Conservation (phyloP, 53 echinoderm and acorn worm genomes). For the Patiria pectinifera region DNA sequence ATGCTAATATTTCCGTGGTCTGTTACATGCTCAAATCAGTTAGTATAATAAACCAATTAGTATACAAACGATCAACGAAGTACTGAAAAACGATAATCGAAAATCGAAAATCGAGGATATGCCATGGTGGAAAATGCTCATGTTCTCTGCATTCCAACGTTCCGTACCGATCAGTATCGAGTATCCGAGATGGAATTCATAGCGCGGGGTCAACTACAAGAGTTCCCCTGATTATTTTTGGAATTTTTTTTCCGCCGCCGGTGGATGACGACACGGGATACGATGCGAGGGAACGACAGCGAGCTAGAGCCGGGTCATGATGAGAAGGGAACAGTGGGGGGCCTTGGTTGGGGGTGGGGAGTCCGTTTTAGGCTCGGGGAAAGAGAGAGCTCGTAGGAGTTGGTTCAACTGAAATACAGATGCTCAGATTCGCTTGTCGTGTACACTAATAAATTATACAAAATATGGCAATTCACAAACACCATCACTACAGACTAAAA, state of each 20-base stretch:
- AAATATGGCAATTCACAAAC: no score
- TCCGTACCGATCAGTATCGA: neutral
- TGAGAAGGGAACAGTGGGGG: slow-evolving; percentile 1
- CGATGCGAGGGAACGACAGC: neutral
- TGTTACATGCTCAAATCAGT: no score
- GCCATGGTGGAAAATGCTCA: neutral
- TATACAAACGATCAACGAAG: neutral
- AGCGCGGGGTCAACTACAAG: slow-evolving; percentile 19
- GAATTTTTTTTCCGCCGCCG: slow-evolving; percentile 19
- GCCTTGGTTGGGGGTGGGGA: neutral
- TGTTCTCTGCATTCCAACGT: neutral
- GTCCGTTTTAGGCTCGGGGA: no score
- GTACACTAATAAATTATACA: no score
- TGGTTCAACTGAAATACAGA: no score
- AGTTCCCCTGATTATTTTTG: slow-evolving; percentile 35
- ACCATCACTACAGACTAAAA: no score
- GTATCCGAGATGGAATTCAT: slow-evolving; percentile 42
- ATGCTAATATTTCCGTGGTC: no score
- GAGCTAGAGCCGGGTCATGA: neutral
- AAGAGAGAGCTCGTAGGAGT: no score
- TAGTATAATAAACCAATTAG: no score
- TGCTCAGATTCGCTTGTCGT: no score
- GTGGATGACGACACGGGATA: slow-evolving; percentile 34
- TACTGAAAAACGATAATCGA: neutral
- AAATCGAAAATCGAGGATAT: neutral